These are phyloP conservation scores for Cydia pomonella DNA, from an alignment of 1,140 invertebrate species.

Conservation along the genomic window DNA sequence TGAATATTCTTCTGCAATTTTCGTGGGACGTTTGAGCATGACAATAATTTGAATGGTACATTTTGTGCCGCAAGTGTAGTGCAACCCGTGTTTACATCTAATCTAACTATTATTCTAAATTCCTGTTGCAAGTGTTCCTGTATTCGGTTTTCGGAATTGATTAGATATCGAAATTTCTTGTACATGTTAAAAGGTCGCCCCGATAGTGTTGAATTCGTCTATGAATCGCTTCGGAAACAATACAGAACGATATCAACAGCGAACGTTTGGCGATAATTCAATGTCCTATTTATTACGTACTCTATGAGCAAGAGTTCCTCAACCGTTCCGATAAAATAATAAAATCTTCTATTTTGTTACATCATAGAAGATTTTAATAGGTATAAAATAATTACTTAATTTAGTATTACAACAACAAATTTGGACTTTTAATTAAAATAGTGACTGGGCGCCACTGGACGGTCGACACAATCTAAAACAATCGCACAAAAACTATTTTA, in stretches of 20 bases:
- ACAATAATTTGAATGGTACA: not conserved
- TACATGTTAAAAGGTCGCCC: not conserved
- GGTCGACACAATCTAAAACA: too few species aligned
- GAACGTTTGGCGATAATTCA: not conserved
- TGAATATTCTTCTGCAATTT: too few species aligned
- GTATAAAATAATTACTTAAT: too few species aligned
- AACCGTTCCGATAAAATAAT: too few species aligned
- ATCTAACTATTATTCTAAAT: not conserved
- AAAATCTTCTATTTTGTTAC: too few species aligned
- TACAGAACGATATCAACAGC: not conserved
- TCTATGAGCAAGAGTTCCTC: too few species aligned
- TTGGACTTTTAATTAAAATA: too few species aligned
- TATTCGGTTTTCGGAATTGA: conserved; percentile 1
- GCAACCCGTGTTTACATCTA: not conserved
- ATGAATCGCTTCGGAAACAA: not conserved
- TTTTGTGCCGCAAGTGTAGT: not conserved
- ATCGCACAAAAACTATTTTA: too few species aligned
- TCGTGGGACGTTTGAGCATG: not conserved
- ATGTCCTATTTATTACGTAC: not conserved
- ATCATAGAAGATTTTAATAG: too few species aligned
- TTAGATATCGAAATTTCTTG: conserved; percentile 1
- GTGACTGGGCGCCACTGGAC: too few species aligned
- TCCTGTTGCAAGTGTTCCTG: conserved; percentile 1
- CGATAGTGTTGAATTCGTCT: not conserved
- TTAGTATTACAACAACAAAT: too few species aligned